These are phyloP conservation scores for Baryphthengus martii DNA, from an alignment of 2,113 vertebrate species.

Conservation along the genomic window DNA sequence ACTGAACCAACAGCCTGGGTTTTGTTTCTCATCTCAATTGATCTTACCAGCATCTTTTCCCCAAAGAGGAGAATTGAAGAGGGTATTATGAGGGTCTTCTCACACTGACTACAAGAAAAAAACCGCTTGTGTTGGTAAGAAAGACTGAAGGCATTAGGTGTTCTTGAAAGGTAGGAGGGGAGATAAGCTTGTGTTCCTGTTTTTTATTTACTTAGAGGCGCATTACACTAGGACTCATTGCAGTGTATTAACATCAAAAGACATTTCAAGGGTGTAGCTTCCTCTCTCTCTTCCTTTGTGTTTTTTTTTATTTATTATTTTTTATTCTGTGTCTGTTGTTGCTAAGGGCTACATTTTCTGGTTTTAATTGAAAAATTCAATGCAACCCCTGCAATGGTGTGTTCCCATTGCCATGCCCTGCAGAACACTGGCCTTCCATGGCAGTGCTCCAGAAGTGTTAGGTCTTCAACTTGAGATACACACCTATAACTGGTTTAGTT, in stretches of 20 bases:
- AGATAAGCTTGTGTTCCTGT: neutral
- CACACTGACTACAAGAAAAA: neutral
- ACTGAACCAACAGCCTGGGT: constrained; percentile 23
- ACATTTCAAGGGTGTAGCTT: constrained; percentile 11
- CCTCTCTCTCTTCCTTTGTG: neutral
- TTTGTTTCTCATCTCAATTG: constrained; percentile 64
- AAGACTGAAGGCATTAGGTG: neutral
- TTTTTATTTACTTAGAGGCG: constrained; percentile 15
- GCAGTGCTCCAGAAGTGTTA: neutral
- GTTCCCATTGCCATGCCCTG: neutral
- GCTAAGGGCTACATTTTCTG: neutral
- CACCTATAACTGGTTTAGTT: neutral
- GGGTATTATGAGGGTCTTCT: neutral
- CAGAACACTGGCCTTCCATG: neutral
- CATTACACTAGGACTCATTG: neutral
- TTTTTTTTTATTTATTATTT: neutral
- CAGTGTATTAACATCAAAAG: constrained; percentile 25
- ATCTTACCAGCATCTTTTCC: constrained; percentile 42
- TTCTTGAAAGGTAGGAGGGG: neutral
- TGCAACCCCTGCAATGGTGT: neutral
- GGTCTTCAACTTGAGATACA: neutral
- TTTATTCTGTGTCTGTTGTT: neutral
- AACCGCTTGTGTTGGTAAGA: neutral
- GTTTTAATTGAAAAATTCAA: neutral
- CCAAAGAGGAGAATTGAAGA: constrained; percentile 17